These are phyloP conservation scores for Malthinus seriepunctatus DNA, from an alignment of 2,888 invertebrate genomes.

Conservation along the genomic window DNA sequence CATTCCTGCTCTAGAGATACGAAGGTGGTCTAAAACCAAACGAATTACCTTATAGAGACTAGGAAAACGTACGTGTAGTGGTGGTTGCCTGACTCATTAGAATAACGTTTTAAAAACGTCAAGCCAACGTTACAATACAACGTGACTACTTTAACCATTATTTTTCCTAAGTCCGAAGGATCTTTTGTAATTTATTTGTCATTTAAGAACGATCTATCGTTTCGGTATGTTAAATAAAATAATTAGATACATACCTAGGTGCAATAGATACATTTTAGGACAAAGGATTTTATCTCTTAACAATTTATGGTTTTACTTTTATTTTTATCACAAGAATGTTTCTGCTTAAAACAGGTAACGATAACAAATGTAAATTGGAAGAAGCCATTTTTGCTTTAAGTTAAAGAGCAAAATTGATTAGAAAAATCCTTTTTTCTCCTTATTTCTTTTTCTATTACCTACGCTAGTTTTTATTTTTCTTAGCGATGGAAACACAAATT, in stretches of 20 bases:
- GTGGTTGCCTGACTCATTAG: no score
- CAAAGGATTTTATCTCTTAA: background rate
- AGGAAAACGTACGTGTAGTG: no score
- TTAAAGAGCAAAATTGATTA: slow-evolving; percentile 5
- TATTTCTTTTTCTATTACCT: background rate
- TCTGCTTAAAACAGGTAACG: background rate
- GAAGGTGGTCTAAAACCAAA: no score
- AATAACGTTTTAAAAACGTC: no score
- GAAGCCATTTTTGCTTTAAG: background rate
- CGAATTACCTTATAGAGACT: no score
- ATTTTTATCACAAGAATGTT: slow-evolving; percentile 7
- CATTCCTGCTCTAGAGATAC: no score
- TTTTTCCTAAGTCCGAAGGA: no score
- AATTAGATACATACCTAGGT: background rate
- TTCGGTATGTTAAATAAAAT: background rate
- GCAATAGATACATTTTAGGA: background rate
- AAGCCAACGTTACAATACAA: no score
- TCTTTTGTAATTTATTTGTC: no score
- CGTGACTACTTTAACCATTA: no score
- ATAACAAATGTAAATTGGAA: slow-evolving; percentile 10
- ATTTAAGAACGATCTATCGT: no score
- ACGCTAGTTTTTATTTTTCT: background rate
- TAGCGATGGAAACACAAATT: no score
- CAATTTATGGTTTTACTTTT: slow-evolving; percentile 7
- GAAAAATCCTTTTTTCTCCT: background rate